Evolutionary conservation across 2,113 vertebrate species (phyloP).

Genomic region (Anhinga rufa): DNA sequence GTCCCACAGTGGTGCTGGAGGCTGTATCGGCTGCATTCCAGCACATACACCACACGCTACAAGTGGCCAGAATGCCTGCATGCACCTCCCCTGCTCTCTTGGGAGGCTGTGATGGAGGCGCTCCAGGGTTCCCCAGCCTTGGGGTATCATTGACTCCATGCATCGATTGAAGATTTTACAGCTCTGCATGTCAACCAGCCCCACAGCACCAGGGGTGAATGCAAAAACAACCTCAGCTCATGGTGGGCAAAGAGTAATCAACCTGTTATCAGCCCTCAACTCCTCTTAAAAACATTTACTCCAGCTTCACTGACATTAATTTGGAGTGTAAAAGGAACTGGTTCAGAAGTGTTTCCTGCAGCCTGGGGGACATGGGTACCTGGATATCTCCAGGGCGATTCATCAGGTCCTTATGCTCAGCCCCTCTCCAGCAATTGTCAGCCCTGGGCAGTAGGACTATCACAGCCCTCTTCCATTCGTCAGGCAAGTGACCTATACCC

Average conservation of each 20-base stretch:
- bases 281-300: background rate
- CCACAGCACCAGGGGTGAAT: background rate
- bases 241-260: background rate
- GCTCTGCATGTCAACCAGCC: background rate
- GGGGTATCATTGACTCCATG: too few relatives aligned
- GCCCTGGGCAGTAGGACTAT: background rate
- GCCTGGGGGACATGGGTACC: background rate
- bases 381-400: background rate
- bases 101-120: too few relatives aligned
- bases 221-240: background rate
- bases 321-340: background rate
- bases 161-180: background rate
- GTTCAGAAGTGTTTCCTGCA: too few relatives aligned
- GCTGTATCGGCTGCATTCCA: too few relatives aligned
- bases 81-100: background rate
- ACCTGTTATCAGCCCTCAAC: too few relatives aligned
- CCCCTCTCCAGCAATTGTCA: too few relatives aligned
- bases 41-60: accelerated
- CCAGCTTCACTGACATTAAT: background rate
- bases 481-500: background rate
- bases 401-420: background rate
- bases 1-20: accelerated
- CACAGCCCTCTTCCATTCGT: background rate
- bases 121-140: background rate
- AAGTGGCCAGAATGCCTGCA: background rate